Evolutionary conservation across 2,797 vertebrate species (phyloP).

Genomic region (Erpetoichthys calabaricus): DNA sequence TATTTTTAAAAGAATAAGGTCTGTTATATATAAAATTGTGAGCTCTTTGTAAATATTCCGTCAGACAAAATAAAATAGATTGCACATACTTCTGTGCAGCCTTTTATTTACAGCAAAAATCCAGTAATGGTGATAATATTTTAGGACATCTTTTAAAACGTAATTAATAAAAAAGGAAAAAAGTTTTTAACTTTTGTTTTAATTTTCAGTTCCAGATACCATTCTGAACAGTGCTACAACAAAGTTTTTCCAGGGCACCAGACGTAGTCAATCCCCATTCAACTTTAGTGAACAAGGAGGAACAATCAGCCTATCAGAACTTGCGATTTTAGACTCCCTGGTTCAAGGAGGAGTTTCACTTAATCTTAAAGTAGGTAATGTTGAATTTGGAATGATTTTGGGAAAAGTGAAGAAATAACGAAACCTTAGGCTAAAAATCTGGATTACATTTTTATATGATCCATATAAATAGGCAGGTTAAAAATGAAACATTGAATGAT

Average conservation of each 20-base stretch:
- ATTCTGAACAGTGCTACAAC: conserved; percentile 11
- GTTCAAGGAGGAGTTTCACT: conserved; percentile 2
- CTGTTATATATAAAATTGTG: too few relatives aligned
- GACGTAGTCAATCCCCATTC: conserved; percentile 11
- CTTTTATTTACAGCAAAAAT: too few relatives aligned
- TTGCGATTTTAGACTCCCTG: conserved; percentile 15
- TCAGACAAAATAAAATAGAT: too few relatives aligned
- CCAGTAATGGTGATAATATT: neutral
- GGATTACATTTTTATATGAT: too few relatives aligned
- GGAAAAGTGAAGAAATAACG: too few relatives aligned
- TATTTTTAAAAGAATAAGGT: too few relatives aligned
- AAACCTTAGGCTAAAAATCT: too few relatives aligned
- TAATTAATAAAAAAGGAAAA: neutral
- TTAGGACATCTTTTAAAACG: neutral
- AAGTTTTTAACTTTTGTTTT: neutral
- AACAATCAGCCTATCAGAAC: conserved; percentile 9
- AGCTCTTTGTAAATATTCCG: too few relatives aligned
- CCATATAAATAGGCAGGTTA: too few relatives aligned
- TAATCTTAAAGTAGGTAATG: conserved; percentile 11
- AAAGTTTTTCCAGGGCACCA: conserved; percentile 16
- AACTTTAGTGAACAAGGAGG: neutral
- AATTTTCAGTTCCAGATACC: conserved; percentile 7
- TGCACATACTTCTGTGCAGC: too few relatives aligned
- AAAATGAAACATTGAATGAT: too few relatives aligned
- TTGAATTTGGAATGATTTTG: neutral